These are phyloP conservation scores for Parauchenoglanis punctatus DNA, from an alignment of 2,797 vertebrate species.

Conservation along the genomic window DNA sequence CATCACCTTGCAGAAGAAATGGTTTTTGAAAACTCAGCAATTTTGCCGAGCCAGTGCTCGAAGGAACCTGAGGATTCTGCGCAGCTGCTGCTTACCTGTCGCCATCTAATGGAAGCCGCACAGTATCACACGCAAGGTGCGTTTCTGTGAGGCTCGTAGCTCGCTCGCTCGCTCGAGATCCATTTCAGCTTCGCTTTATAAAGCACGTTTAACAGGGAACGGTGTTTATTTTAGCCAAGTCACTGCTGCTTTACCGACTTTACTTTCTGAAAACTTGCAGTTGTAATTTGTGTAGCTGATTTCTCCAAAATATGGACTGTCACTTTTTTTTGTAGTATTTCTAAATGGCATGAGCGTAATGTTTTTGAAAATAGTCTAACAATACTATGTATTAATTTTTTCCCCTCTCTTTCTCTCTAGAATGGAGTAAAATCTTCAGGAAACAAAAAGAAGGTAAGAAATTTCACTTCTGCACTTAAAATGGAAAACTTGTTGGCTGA, in stretches of 20 bases:
- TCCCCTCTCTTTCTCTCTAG: conserved; percentile 54
- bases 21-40: conserved; percentile 15
- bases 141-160: background rate
- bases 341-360: background rate
- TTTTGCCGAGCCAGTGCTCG: conserved; percentile 32
- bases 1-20: conserved; percentile 49
- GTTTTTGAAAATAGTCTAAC: background rate
- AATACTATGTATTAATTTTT: background rate
- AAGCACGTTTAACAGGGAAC: no score
- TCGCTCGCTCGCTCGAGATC: background rate
- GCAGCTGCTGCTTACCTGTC: conserved; percentile 78
- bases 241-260: background rate
- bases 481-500: background rate
- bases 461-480: background rate
- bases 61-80: conserved; percentile 66
- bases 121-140: conserved; percentile 79
- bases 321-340: background rate
- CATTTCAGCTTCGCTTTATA: background rate
- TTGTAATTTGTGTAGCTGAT: background rate
- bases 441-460: conserved; percentile 77
- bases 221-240: background rate
- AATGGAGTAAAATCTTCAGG: conserved; percentile 77
- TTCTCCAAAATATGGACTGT: background rate
- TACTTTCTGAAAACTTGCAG: no score
- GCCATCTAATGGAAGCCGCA: conserved; percentile 77